A percentile compares a stretch with the other conserved stretches of the same genome.
These are phyloP conservation scores for Chamaea fasciata DNA, from an alignment of 2,113 vertebrate species.

Conservation along the genomic window DNA sequence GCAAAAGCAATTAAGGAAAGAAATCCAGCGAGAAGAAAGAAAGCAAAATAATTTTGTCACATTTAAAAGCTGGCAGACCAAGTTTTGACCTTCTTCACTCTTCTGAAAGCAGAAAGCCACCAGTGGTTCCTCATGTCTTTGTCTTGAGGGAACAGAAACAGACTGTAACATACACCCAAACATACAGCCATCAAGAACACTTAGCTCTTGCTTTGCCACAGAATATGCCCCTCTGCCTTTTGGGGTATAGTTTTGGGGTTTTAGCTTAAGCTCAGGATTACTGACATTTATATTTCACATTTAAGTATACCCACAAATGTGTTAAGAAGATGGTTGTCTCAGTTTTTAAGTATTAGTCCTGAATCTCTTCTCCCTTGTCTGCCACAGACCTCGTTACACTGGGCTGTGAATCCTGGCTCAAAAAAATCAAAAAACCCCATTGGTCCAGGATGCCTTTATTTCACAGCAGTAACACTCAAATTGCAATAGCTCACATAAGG, in stretches of 20 bases:
- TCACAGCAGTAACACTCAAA: background rate
- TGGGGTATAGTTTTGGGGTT: background rate
- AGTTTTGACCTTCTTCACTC: background rate
- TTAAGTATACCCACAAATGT: background rate
- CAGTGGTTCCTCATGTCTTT: background rate
- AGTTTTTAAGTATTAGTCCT: background rate
- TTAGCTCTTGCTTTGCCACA: background rate
- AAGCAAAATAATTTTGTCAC: background rate
- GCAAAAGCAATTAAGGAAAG: background rate
- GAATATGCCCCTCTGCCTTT: background rate
- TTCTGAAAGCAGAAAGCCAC: background rate
- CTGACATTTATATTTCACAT: background rate
- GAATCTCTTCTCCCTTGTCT: background rate
- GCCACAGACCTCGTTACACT: background rate
- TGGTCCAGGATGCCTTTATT: background rate
- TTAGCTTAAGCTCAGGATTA: background rate
- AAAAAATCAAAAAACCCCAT: background rate
- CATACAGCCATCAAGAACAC: background rate
- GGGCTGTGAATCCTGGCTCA: background rate
- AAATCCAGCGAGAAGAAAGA: background rate
- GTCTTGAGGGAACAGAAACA: background rate
- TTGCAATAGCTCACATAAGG: background rate
- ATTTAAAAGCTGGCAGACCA: background rate
- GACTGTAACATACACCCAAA: background rate
- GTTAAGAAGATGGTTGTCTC: background rate